Evolutionary conservation across 2,888 invertebrate genomes (phyloP).

Genomic region (Cheilosia urbana): DNA sequence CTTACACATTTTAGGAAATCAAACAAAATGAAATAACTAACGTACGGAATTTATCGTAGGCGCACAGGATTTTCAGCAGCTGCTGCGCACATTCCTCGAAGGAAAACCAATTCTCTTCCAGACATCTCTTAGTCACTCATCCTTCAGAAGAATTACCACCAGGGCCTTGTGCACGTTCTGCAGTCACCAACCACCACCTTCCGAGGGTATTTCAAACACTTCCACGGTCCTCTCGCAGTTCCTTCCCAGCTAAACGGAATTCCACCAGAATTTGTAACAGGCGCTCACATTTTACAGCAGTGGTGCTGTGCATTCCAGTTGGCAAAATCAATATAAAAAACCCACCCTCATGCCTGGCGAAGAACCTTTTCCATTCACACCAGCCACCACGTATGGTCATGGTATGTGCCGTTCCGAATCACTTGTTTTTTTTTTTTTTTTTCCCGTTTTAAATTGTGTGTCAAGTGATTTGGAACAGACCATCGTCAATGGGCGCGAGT

Average conservation of each 20-base stretch:
- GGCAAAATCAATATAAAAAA: not conserved
- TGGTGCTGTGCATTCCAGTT: constrained; percentile 76
- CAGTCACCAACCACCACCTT: constrained; percentile 50
- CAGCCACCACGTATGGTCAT: no score
- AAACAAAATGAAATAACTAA: constrained; percentile 48
- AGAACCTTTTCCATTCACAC: constrained; percentile 34
- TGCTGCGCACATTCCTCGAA: not conserved
- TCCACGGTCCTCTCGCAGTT: constrained; percentile 34
- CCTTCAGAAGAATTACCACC: constrained; percentile 18
- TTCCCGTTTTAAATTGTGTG: no score
- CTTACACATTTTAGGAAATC: not conserved
- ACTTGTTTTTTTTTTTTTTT: no score
- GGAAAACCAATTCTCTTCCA: constrained; percentile 44
- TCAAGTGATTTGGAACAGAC: no score
- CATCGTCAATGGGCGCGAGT: no score
- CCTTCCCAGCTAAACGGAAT: constrained; percentile 82
- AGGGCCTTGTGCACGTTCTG: constrained; percentile 7
- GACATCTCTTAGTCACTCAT: constrained; percentile 42
- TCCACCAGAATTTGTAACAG: constrained; percentile 81
- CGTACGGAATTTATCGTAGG: constrained; percentile 44
- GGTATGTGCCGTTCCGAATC: no score
- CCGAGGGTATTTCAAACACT: constrained; percentile 1
- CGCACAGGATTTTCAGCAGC: constrained; percentile 27
- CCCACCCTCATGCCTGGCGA: not conserved
- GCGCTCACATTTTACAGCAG: constrained; percentile 77